Evolutionary conservation across 2,888 invertebrate genomes (phyloP).

Genomic region (Heliconius aoede): DNA sequence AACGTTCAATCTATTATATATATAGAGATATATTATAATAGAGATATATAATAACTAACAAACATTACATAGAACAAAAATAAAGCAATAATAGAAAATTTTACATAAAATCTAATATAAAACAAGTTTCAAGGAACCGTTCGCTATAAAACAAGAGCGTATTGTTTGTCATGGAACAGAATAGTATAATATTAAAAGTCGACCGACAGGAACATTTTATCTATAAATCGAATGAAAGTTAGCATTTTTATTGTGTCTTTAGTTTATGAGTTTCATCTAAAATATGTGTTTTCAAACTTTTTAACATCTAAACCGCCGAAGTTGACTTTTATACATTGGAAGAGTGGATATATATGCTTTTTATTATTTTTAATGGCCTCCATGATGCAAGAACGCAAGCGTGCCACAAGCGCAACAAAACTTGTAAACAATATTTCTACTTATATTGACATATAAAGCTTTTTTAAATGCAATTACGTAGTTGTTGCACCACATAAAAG

Average conservation of each 20-base stretch:
- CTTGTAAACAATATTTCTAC: too few relatives aligned
- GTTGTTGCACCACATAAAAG: too few relatives aligned
- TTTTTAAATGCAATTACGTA: too few relatives aligned
- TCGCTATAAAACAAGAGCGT: neutral
- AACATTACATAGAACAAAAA: neutral
- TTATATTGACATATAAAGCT: too few relatives aligned
- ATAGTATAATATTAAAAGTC: slow-evolving; percentile 17
- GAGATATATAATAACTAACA: too few relatives aligned
- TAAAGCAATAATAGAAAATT: neutral
- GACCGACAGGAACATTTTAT: slow-evolving; percentile 23
- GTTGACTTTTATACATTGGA: slow-evolving; percentile 35
- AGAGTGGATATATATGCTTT: slow-evolving; percentile 24
- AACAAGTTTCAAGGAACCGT: neutral
- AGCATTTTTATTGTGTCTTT: slow-evolving; percentile 44
- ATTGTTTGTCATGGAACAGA: slow-evolving; percentile 20
- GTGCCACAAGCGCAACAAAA: too few relatives aligned
- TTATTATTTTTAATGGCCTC: neutral
- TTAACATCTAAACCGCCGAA: slow-evolving; percentile 40
- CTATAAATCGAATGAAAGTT: slow-evolving; percentile 41
- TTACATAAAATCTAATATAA: slow-evolving; percentile 3
- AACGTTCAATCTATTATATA: too few relatives aligned
- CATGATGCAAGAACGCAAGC: neutral
- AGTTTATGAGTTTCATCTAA: slow-evolving; percentile 43
- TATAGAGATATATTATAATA: too few relatives aligned
- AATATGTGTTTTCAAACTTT: slow-evolving; percentile 46